These are phyloP conservation scores for Argyresthia albistria DNA, from an alignment of 2,888 invertebrate species.

Conservation along the genomic window DNA sequence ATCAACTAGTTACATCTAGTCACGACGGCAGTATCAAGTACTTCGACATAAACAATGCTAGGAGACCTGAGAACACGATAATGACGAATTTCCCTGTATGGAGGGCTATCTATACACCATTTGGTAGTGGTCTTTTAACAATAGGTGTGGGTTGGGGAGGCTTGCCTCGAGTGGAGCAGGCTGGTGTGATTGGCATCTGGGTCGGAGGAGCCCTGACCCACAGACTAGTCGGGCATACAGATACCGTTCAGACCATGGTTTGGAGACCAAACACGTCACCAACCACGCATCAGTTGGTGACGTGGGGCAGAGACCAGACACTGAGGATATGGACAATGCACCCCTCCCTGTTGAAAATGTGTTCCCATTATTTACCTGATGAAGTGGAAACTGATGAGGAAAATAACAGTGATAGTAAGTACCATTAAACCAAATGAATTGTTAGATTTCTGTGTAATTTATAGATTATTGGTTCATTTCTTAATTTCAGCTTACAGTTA, in stretches of 20 bases:
- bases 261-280: slow-evolving; percentile 85
- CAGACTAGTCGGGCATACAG: slow-evolving; percentile 94
- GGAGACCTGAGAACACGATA: slow-evolving; percentile 87
- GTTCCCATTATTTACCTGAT: slow-evolving; percentile 76
- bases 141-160: slow-evolving; percentile 93
- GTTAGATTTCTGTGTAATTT: neutral
- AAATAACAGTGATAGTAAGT: slow-evolving; percentile 61
- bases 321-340: slow-evolving; percentile 93
- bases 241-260: slow-evolving; percentile 95
- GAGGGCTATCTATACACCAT: slow-evolving; percentile 94
- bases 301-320: slow-evolving; percentile 96
- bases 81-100: slow-evolving; percentile 91
- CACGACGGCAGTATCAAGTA: slow-evolving; percentile 97
- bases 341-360: slow-evolving; percentile 85
- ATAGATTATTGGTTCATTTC: neutral
- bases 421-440: neutral
- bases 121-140: slow-evolving; percentile 92
- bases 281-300: slow-evolving; percentile 87
- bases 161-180: slow-evolving; percentile 82
- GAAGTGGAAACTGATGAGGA: slow-evolving; percentile 72
- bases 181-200: slow-evolving; percentile 70
- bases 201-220: slow-evolving; percentile 81
- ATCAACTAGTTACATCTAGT: slow-evolving; percentile 91
- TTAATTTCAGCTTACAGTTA: slow-evolving; percentile 50
- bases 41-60: slow-evolving; percentile 90